Evolutionary conservation across 2,797 vertebrate genomes (phyloP), one percentile per base, ranked within the genome.

Genomic region (Chloroceryle amazona): DNA sequence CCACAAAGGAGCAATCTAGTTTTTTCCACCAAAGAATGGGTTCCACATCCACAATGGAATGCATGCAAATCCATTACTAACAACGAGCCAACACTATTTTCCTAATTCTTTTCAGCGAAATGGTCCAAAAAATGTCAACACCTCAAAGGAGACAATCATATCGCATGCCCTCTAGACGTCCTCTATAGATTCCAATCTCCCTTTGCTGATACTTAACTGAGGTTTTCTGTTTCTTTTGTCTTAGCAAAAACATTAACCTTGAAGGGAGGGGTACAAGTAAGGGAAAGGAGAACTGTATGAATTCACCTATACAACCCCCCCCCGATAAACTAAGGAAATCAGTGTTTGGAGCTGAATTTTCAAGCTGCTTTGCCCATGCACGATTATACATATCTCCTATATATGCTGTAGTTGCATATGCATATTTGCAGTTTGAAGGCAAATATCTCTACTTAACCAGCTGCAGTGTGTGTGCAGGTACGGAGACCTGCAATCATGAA

Each of bases 161-260:
- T 87, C 28, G 3, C n/a, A 22, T 28, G 72, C 61, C 86, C 89
- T 96, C 94, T 93, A 94, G 94, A 74, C 0, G 31, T 96, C 94
- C 94, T 95, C 79, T 81, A 8, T 7, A 65, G 89, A 94, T 88
- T 78, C 57, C 66, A 39, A 85, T 89, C 81, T 86, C 72, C 62
- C 65, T 78, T 87, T 92, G 83, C 84, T 83, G 74, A 68, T 95
- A 89, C 31, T 73, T 76, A 92, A 54, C 1, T 35, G 5, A 90
- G 49, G 31, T 81, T 96, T 97, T 95, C 81, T 92, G 55, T 87
- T 91, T 63, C 71, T 92, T 94, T 93, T 89, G 78, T 90, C 65
- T 96, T 92, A 94, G 65, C 29, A 62, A 94, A 96, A 96, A 74
- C 57, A 78, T 80, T 94, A 97, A 96, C 88, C 92, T 97, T 95